A percentile compares a stretch with the other conserved stretches of the same genome.
phyloP scores from a whole-genome alignment of 1,140 invertebrate genomes.

The Tetramorium alpestre region DNA sequence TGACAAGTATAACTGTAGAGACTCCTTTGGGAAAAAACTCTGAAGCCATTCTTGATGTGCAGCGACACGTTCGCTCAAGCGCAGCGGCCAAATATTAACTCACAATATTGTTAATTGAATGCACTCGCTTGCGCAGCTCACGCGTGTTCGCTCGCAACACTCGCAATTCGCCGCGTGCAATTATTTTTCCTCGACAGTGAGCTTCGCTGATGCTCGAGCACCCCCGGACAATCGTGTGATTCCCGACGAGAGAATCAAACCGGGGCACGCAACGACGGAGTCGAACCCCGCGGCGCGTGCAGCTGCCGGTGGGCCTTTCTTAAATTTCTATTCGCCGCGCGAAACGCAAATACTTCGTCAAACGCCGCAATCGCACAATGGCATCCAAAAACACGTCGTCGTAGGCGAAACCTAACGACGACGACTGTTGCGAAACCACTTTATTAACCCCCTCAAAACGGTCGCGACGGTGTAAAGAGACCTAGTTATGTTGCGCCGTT shows the following conservation, averaged over 20 bases:
- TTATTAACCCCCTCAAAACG: conserved; percentile 74
- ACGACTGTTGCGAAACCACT: conserved; percentile 81
- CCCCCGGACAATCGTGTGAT: conserved; percentile 78
- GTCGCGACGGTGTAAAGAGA: not conserved
- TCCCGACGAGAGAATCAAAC: conserved; percentile 26
- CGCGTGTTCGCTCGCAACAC: conserved; percentile 60
- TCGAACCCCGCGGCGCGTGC: conserved; percentile 61
- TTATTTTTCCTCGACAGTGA: conserved; percentile 83
- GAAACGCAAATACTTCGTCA: conserved; percentile 64
- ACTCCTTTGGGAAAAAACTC: conserved; percentile 36
- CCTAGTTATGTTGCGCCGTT: not conserved
- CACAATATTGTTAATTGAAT: conserved; percentile 76
- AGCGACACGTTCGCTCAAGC: conserved; percentile 26
- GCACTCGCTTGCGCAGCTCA: conserved; percentile 53
- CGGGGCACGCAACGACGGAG: conserved; percentile 20
- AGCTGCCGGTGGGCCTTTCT: conserved; percentile 72
- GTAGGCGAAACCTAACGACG: conserved; percentile 69
- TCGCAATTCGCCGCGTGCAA: conserved; percentile 68
- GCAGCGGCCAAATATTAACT: conserved; percentile 55
- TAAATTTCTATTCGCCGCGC: conserved; percentile 63
- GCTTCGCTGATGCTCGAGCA: conserved; percentile 78
- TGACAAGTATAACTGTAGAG: conserved; percentile 5
- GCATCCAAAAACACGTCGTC: conserved; percentile 71
- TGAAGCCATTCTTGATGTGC: conserved; percentile 12
- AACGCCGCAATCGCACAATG: conserved; percentile 53